Evolutionary conservation across 1,140 invertebrate genomes (phyloP), one percentile per base, ranked within the genome.

Genomic region (Drusus annulatus): DNA sequence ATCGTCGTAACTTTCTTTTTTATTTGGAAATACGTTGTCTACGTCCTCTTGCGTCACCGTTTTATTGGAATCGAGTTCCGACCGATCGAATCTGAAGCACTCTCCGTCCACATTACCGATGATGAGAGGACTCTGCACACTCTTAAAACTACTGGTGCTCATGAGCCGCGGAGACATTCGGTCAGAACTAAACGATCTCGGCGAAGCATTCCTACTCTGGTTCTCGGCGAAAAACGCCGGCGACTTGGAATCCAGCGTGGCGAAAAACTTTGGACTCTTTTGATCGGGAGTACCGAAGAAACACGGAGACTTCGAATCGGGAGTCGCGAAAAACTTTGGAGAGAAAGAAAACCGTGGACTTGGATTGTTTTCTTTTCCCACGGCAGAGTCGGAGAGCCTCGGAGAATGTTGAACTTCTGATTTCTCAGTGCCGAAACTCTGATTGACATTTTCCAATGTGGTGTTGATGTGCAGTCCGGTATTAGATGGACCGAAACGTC

Each of bases 281-380:
- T 85, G 87, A 80, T 90, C 89, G 0, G 88, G 87, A 80, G 88
- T 88, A 0, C 88, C 83, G 69, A 89, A 90, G 81, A 89, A 90
- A 83, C 87, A 86, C 0, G 88, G 88, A 5, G 88, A 89, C 0
- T 86, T 86, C 45, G 85, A 87, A 79, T 89, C 88, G 0, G 88
- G 86, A 0, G 89, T 87, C 0, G 88, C 88, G 62, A 89, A 90
- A 71, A 89, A 89, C 28, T 87, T 84, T 0, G 89, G 89, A 0
- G 89, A 90, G 78, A 88, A 89, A 80, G 88, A 86, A 60, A 89
- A 89, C 79, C 89, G 88, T 0, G 87, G 84, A 28, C 85, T 86
- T 0, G 86, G 84, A 10, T 86, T 86, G 75, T 88, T 89, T 63
- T 89, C 88, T 81, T 89, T 89, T 0, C 87, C 87, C 1, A 58